Evolutionary conservation across 2,888 invertebrate genomes (phyloP), one percentile per base, ranked within the genome.

Genomic region (Oscheius sp.): DNA sequence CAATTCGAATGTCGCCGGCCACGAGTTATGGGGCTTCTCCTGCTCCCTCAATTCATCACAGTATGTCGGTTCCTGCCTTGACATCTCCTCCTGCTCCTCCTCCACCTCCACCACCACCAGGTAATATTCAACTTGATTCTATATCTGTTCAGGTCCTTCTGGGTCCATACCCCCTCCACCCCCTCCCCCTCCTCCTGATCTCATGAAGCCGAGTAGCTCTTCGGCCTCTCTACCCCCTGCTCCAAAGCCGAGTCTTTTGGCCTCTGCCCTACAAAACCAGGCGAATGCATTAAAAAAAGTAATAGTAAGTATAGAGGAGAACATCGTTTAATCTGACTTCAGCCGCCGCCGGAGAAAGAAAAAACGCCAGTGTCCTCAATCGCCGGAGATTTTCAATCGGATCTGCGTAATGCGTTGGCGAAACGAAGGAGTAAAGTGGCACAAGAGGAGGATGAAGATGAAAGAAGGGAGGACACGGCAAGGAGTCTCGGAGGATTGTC

Each of bases 61-160:
- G 47, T 17, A 47, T 20, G 20, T 62, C 62, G 8, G 62, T 49
- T 45, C 62, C 62, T 14, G 45, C 47, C 28, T 49, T 62, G 47
- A 32, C 17, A 5, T 47, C 47, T 8, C 12, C 32, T 8, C 44
- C 73, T 17, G 76, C 77, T 28, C 81, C 83, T 5, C 87, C 87
- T 20, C 82, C 86, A 1, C 59, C 59, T n/a, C 87, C 88, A 4
- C 87, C 88, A 4, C 87, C 79, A 0, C 72, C 61, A 32, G 62
- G 33, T 59, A 36, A 14, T 47, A 20, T 5, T 47, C 30, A 26
- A 5, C 24, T 28, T n/a, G n/a, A n/a, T n/a, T n/a, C n/a, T n/a
- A n/a, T n/a, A n/a, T n/a, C n/a, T n/a, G 12, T 47, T 41, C 4
- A 59, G 28, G 33, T 14, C 63, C 49, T 3, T 20, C 68, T 66